A percentile compares a stretch with the other conserved stretches of the same genome.
phyloP scores from a whole-genome alignment of 2,797 vertebrate species.

The Chelon labrosus region DNA sequence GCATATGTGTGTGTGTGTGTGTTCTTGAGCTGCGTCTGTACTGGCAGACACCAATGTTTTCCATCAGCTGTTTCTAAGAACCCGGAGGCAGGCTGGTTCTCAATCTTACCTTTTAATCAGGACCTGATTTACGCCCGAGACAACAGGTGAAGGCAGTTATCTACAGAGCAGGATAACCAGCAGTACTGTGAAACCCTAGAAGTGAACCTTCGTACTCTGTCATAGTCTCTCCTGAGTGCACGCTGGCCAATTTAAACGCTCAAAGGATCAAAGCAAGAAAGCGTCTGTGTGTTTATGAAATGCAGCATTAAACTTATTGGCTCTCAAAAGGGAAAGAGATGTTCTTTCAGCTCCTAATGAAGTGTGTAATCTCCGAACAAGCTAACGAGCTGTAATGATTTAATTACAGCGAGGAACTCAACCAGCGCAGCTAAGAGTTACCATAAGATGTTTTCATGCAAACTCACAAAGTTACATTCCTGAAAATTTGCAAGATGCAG shows the following conservation, averaged over 20 bases:
- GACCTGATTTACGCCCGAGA: conserved; percentile 57
- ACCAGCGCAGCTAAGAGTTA: conserved; percentile 33
- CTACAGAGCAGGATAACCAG: conserved; percentile 20
- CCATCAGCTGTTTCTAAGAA: conserved; percentile 37
- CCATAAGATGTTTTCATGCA: conserved; percentile 25
- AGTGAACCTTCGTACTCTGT: conserved; percentile 22
- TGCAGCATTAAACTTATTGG: conserved; percentile 57
- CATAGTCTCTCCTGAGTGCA: conserved; percentile 29
- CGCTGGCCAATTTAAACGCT: conserved; percentile 22
- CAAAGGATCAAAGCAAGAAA: conserved; percentile 49
- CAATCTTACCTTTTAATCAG: conserved; percentile 53
- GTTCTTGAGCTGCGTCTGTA: conserved; percentile 2
- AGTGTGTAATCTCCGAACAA: conserved; percentile 64
- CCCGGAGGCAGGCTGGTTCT: conserved; percentile 47
- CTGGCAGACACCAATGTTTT: conserved; percentile 8
- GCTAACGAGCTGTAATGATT: conserved; percentile 68
- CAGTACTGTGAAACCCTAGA: neutral
- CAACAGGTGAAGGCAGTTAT: conserved; percentile 60
- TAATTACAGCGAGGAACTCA: conserved; percentile 59
- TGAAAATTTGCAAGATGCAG: conserved; percentile 16
- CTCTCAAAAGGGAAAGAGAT: conserved; percentile 45
- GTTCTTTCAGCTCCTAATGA: conserved; percentile 69
- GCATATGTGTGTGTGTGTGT: neutral
- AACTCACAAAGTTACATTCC: conserved; percentile 34
- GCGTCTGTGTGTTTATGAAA: conserved; percentile 58